Base-by-base conservation (phyloP, 2,888 invertebrate genomes). In the Acronicta psi region DNA sequence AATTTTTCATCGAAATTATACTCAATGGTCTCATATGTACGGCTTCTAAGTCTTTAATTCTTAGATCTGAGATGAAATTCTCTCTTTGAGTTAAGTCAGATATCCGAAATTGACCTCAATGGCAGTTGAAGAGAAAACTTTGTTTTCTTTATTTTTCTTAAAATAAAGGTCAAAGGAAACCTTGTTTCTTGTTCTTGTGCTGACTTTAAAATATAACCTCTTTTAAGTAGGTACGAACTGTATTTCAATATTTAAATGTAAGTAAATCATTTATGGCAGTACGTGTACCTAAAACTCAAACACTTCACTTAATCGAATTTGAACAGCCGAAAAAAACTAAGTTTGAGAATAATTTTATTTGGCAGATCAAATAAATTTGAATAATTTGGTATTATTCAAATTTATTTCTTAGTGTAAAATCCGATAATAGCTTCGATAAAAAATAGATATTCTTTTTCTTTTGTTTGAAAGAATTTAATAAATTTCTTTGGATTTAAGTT, bases 321-420 rank as follows among this genome's bases (percentile, higher is more conserved):
- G 20, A 51, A 17, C 31, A 54, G 7, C 31, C 42, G 17, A 25
- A 17, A 52, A 50, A 52, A 50, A 55, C n/a, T 49, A 44, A 38
- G 17, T 34, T 44, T 11, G 13, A 25, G 34, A 45, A 45, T 42
- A 45, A 46, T 46, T 46, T 42, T 50, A 23, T 36, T 59, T 54
- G 42, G 13, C 7, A 43, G 29, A 36, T 40, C 20, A 10, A 53
- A 65, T 14, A 31, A 43, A 64, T 65, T 65, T 49, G 44, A 59
- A 53, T 59, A 29, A 29, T 29, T 29, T 29, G 3, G 11, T 4
- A 29, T 29, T 29, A 29, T 29, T 29, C 29, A 29, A 29, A 29
- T 29, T 29, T 47, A 46, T 14, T 45, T 31, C 41, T 37, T 17
- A 51, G 34, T 38, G 31, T 56, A 29, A 53, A 59, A 66, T 52